A percentile compares a stretch with the other conserved stretches of the same genome.
Conservation (phyloP, 2,888 invertebrate species). For the Dromius quadrimaculatus region DNA sequence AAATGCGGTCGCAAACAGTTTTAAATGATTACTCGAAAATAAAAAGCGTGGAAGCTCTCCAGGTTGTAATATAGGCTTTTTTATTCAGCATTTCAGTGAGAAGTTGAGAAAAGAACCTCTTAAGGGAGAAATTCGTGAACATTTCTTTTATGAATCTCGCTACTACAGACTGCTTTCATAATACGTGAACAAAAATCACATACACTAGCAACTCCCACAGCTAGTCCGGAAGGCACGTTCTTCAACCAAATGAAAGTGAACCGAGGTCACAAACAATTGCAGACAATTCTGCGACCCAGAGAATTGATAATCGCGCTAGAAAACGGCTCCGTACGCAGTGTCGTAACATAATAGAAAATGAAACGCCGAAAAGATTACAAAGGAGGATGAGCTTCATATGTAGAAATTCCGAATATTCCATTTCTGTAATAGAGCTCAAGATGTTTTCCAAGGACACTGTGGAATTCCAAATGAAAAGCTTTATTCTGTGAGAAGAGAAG, state of each 20-base stretch:
- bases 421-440: neutral
- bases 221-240: conserved; percentile 25
- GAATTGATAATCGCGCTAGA: conserved; percentile 41
- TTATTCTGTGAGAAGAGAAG: too few species aligned
- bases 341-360: neutral
- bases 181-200: conserved; percentile 34
- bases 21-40: too few species aligned
- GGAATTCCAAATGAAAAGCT: too few species aligned
- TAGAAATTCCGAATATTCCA: neutral
- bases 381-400: neutral
- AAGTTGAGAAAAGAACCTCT: too few species aligned
- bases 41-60: too few species aligned
- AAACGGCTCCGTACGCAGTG: conserved; percentile 1
- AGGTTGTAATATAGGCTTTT: too few species aligned
- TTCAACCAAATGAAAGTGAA: conserved; percentile 37
- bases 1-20: too few species aligned
- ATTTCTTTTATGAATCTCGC: neutral
- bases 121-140: neutral
- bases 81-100: neutral
- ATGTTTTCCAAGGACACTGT: too few species aligned
- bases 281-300: conserved; percentile 40
- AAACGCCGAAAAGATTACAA: neutral
- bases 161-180: conserved; percentile 29
- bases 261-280: conserved; percentile 33
- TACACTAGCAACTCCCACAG: conserved; percentile 8